Evolutionary conservation across 2,113 vertebrate species (phyloP), one percentile per base, ranked within the genome.

Genomic region (Cisticola juncidis): DNA sequence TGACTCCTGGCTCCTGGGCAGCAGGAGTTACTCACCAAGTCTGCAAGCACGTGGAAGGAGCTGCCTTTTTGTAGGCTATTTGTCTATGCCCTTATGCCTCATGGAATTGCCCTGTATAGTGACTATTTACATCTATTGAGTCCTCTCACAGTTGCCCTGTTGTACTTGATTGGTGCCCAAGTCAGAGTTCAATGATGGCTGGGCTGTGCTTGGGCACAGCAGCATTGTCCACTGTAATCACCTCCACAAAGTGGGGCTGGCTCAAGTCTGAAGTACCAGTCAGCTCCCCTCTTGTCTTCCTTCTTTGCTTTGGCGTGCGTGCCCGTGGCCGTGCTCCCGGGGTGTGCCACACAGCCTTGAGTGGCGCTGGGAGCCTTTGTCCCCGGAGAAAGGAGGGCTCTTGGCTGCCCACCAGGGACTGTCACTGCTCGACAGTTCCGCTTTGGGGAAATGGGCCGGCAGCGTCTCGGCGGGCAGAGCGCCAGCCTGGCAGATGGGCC

Each of bases 401-500:
- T 96, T 92, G 81, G 96, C 97, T 88, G 81, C 95, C 92, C 95
- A 95, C 97, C 95, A 92, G 74, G 87, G 92, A 76, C 96, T 81
- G 57, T 95, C 87, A 93, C 64, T 12, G 81, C 93, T 77, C 95
- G 96, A 96, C 96, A 95, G 95, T 91, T 81, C 57, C 1, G 24
- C 87, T 85, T 85, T 87, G 95, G 85, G 47, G 82, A 86, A 97
- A 94, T 4, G 90, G 96, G 69, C 96, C 54, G 12, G 90, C 92
- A 62, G 82, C 84, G 86, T 95, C 89, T 93, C 33, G 7, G 70
- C 62, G 91, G 98, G 97, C 96, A 81, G n/a, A 6, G 51, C 22
- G 97, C 98, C 97, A 98, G 92, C 89, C 35, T 45, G 90, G 73
- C 98, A 98, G 97, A 98, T 98, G 97, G 97, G 70, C 92, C 70